A percentile compares a stretch with the other conserved stretches of the same genome.
Evolutionary conservation across 2,797 vertebrate species (phyloP).

Genomic region (Calcarius lapponicus): DNA sequence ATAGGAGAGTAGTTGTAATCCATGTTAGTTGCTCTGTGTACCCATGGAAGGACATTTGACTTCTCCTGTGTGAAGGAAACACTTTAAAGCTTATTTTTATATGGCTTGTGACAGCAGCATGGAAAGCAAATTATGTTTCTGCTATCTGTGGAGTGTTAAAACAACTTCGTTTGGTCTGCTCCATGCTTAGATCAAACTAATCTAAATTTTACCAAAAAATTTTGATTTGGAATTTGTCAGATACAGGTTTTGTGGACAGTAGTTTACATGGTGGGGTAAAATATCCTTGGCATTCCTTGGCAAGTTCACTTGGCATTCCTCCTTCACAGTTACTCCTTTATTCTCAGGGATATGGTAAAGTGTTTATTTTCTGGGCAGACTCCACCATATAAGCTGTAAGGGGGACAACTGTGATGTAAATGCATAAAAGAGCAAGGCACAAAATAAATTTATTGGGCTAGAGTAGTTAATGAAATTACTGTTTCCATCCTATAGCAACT

Average conservation of each 20-base stretch:
- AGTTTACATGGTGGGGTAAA: not conserved
- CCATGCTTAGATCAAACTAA: not conserved
- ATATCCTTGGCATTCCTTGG: not conserved
- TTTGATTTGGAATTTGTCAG: not conserved
- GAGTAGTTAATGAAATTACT: not conserved
- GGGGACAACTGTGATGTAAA: not conserved
- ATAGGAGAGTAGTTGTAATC: not conserved
- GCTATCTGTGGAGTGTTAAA: not conserved
- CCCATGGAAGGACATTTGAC: not conserved
- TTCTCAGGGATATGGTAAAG: not conserved
- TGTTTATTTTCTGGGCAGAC: not conserved
- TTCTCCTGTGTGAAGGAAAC: not conserved
- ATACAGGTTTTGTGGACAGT: not conserved
- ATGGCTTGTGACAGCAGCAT: not conserved
- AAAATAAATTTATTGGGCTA: not conserved
- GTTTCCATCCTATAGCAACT: not conserved
- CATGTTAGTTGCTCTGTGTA: not conserved
- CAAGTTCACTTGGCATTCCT: not conserved
- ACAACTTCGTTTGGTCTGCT: not conserved
- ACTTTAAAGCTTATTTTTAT: not conserved
- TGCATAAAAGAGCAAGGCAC: not conserved
- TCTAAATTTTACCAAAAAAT: not conserved
- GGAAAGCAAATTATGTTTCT: not conserved
- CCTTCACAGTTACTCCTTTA: not conserved
- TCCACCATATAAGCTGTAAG: not conserved